phyloP scores from a whole-genome alignment of 2,797 vertebrate species.

The Anguilla obscura region DNA sequence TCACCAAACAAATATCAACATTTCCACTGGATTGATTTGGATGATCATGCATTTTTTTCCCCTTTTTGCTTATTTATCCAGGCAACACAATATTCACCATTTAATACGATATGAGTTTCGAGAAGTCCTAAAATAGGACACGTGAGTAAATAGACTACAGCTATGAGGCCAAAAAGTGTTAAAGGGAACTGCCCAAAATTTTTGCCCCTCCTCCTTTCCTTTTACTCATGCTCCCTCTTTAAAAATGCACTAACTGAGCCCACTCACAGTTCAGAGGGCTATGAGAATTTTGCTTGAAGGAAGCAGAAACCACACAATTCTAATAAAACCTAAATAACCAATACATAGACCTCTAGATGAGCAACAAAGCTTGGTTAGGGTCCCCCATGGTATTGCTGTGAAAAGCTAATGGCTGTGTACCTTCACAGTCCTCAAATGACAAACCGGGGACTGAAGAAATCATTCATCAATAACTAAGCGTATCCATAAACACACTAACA shows the following conservation, averaged over 20 bases:
- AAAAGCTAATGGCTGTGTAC: neutral
- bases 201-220: neutral
- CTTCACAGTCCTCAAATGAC: neutral
- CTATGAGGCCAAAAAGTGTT: neutral
- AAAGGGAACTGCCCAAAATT: neutral
- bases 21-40: too few species aligned
- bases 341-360: neutral
- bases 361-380: too few species aligned
- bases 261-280: neutral
- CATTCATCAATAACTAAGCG: neutral
- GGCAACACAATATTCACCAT: neutral
- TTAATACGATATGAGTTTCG: neutral
- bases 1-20: too few species aligned
- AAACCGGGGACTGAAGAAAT: neutral
- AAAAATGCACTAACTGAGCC: neutral
- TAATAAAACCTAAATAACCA: constrained; percentile 15
- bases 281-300: neutral
- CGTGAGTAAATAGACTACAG: neutral
- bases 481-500: neutral
- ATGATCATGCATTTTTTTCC: too few species aligned
- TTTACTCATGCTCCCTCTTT: neutral
- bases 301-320: constrained; percentile 10
- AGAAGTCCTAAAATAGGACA: neutral
- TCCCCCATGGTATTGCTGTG: neutral
- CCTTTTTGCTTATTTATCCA: neutral